Base-by-base conservation (phyloP, 1,140 invertebrate species). In the Cephus cinctus region DNA sequence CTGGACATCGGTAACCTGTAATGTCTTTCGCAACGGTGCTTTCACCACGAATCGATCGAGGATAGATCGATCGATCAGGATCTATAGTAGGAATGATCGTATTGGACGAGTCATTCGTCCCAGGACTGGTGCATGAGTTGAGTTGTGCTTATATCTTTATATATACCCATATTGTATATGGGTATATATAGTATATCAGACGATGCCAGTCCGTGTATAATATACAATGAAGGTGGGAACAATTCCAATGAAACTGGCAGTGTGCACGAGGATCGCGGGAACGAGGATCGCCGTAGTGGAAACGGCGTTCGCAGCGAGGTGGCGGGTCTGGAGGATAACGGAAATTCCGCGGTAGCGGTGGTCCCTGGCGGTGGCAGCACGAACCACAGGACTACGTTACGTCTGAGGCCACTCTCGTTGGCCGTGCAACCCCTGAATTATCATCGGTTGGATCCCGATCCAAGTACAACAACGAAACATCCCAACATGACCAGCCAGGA, bases 401-500 rank as follows among this genome's bases (percentile, higher is more conserved):
- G 69, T 14, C 60, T 55, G n/a, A 66, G 73, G 52, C 72, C 72
- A 19, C 59, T 73, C 25, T 75, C 73, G 4, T 46, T 76, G 27
- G 71, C 73, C 20, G 72, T 76, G 18, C 73, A 76, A 45, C 70
- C 73, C 0, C 58, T 76, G 15, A 71, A 75, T 56, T 75, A 74
- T 46, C 73, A 73, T 11, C 71, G 65, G 12, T 55, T 74, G 27
- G 71, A 73, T 42, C 66, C 70, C 14, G 66, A 73, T 1, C 19
- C 23, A 9, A 56, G 27, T 40, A 32, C 40, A 20, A 20, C 50
- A 11, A 32, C 41, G n/a, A 60, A 61, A 32, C 69, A 69, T 50
- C 61, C 65, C 27, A 75, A 69, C 53, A 79, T 79, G 78, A 77
- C 77, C 16, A 80, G 78, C 54, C 71, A 77, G 52, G 79, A 80